Evolutionary conservation across 2,888 invertebrate genomes (phyloP).

Genomic region (Psylliodes chrysocephalus): DNA sequence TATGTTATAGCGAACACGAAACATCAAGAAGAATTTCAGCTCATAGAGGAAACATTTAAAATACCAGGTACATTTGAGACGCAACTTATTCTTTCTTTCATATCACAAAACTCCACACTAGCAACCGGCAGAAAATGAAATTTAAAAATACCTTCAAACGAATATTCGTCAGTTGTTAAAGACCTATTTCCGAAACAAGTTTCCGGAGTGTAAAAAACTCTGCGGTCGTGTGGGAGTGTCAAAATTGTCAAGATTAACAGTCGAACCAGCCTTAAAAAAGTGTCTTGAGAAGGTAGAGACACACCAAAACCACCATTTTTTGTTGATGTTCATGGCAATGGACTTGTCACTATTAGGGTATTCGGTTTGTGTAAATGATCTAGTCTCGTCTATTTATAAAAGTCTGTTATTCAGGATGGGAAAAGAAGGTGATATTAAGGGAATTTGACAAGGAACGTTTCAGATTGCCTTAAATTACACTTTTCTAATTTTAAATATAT

Average conservation of each 20-base stretch:
- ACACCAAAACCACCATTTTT: conserved; percentile 33
- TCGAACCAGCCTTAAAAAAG: conserved; percentile 37
- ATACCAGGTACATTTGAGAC: not conserved
- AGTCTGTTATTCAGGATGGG: conserved; percentile 1
- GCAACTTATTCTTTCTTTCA: not conserved
- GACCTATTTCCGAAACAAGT: conserved; percentile 62
- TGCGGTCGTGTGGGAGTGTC: conserved; percentile 44
- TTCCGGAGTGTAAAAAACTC: conserved; percentile 54
- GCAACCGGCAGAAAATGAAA: conserved; percentile 23
- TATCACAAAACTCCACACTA: conserved; percentile 12
- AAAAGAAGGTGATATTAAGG: conserved; percentile 12
- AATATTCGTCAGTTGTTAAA: conserved; percentile 59
- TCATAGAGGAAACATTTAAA: not conserved
- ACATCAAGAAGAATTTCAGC: not conserved
- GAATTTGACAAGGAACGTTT: conserved; percentile 18
- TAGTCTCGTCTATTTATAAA: conserved; percentile 28
- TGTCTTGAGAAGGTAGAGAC: conserved; percentile 36
- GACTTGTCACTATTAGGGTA: conserved; percentile 39
- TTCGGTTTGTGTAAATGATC: conserved; percentile 34
- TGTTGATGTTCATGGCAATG: conserved; percentile 29
- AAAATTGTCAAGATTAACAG: conserved; percentile 45
- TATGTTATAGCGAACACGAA: not conserved
- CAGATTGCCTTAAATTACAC: conserved; percentile 5
- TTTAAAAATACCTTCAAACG: conserved; percentile 38
- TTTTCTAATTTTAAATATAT: not conserved